Evolutionary conservation across 2,888 invertebrate genomes (phyloP).

Genomic region (Microchrysa polita): DNA sequence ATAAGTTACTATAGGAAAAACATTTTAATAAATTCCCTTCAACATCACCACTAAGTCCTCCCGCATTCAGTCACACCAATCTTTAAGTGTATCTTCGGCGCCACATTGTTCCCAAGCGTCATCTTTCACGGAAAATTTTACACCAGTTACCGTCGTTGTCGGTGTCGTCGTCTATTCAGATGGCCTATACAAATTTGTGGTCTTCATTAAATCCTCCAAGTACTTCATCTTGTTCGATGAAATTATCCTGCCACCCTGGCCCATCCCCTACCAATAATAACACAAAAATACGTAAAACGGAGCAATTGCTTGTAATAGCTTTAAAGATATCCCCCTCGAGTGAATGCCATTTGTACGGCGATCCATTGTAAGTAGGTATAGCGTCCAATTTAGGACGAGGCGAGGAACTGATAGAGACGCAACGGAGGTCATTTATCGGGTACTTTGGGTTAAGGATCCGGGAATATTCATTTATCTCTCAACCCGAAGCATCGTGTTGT

Average conservation of each 20-base stretch:
- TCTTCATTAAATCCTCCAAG: constrained; percentile 36
- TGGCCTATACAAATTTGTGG: constrained; percentile 28
- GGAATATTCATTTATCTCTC: constrained; percentile 35
- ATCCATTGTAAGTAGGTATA: constrained; percentile 37
- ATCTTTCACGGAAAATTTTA: background rate
- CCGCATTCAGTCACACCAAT: background rate
- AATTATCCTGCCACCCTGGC: constrained; percentile 3
- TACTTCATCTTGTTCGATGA: constrained; percentile 38
- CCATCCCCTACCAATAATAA: constrained; percentile 15
- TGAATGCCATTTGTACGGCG: constrained; percentile 17
- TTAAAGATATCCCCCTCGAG: constrained; percentile 39
- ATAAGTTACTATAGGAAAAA: no score
- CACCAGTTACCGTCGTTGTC: background rate
- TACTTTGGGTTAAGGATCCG: constrained; percentile 6
- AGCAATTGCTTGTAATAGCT: constrained; percentile 42
- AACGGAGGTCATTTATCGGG: background rate
- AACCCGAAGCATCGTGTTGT: background rate
- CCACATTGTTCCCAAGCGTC: no score
- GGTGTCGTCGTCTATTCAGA: no score
- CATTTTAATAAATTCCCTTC: constrained; percentile 9
- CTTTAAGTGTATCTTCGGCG: background rate
- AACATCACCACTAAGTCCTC: background rate
- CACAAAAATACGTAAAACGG: constrained; percentile 33
- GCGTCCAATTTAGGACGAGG: no score
- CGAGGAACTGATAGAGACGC: background rate